Evolutionary conservation across 2,888 invertebrate species (phyloP).

Genomic region (Tiliacea aurago): DNA sequence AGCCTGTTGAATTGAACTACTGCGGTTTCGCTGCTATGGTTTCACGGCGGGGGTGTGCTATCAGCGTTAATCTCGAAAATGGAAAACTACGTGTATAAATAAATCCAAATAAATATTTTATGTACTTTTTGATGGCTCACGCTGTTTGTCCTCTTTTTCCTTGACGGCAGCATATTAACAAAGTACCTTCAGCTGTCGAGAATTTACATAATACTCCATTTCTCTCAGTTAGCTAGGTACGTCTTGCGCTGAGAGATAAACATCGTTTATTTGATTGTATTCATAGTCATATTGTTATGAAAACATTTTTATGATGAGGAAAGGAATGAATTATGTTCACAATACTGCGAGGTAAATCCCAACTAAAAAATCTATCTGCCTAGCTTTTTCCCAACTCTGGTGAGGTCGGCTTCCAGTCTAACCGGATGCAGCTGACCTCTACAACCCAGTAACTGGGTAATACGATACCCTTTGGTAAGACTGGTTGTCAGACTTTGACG

Average conservation of each 20-base stretch:
- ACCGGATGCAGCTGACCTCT: too few species aligned
- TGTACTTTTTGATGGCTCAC: slow-evolving; percentile 38
- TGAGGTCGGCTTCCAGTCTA: too few species aligned
- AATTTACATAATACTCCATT: slow-evolving; percentile 59
- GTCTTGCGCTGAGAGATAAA: slow-evolving; percentile 35
- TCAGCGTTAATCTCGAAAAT: slow-evolving; percentile 48
- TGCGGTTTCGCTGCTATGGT: too few species aligned
- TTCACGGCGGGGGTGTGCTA: too few species aligned
- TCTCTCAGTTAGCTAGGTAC: slow-evolving; percentile 35
- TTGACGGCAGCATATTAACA: slow-evolving; percentile 44
- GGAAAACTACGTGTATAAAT: slow-evolving; percentile 37
- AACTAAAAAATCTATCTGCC: background rate
- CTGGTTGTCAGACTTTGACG: too few species aligned
- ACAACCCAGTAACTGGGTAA: too few species aligned
- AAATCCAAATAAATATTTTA: slow-evolving; percentile 55
- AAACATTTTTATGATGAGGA: slow-evolving; percentile 15
- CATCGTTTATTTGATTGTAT: slow-evolving; percentile 51
- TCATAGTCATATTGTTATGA: slow-evolving; percentile 26
- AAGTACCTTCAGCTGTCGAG: slow-evolving; percentile 39
- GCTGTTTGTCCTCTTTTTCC: slow-evolving; percentile 46
- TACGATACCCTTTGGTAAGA: too few species aligned
- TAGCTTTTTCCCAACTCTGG: too few species aligned
- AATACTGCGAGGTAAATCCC: background rate
- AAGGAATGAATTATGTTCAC: slow-evolving; percentile 18
- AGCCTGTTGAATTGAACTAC: too few species aligned